Percentiles rank a stretch among this genome's conserved stretches.
phyloP scores from a whole-genome alignment of 2,888 invertebrate genomes.

The Leptogaster cylindrica region DNA sequence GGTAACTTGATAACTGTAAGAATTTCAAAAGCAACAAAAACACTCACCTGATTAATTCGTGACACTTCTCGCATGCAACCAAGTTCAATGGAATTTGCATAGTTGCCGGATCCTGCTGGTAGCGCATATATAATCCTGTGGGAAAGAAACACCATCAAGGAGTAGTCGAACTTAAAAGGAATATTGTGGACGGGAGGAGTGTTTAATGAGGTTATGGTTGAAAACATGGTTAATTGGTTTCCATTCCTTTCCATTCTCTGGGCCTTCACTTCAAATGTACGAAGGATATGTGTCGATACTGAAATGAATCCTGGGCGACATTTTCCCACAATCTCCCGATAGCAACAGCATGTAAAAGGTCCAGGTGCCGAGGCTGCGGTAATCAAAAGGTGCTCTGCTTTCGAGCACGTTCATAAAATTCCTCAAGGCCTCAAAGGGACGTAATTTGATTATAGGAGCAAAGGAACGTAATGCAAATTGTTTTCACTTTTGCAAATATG shows the following conservation, averaged over 20 bases:
- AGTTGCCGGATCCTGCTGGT: too few species aligned
- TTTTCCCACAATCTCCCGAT: conserved; percentile 5
- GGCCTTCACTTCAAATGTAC: background rate
- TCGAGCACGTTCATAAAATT: conserved; percentile 27
- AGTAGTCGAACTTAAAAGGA: too few species aligned
- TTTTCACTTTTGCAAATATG: conserved; percentile 32
- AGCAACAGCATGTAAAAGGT: conserved; percentile 2
- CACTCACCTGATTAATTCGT: too few species aligned
- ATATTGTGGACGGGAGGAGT: too few species aligned
- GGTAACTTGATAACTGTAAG: too few species aligned
- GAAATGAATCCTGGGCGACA: background rate
- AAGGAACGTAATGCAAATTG: conserved; percentile 30
- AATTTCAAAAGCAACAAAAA: too few species aligned
- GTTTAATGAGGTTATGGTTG: conserved; percentile 9
- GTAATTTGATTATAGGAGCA: conserved; percentile 29
- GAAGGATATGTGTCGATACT: conserved; percentile 1
- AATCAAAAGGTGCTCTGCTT: conserved; percentile 25
- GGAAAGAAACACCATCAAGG: too few species aligned
- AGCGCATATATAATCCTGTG: too few species aligned
- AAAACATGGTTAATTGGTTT: conserved; percentile 40
- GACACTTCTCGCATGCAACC: too few species aligned
- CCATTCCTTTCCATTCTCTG: conserved; percentile 24
- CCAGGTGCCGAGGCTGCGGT: background rate
- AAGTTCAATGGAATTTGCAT: too few species aligned
- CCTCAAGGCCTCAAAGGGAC: background rate